phyloP scores from a whole-genome alignment of 2,888 invertebrate genomes.

The Metopia argyrocephala region DNA sequence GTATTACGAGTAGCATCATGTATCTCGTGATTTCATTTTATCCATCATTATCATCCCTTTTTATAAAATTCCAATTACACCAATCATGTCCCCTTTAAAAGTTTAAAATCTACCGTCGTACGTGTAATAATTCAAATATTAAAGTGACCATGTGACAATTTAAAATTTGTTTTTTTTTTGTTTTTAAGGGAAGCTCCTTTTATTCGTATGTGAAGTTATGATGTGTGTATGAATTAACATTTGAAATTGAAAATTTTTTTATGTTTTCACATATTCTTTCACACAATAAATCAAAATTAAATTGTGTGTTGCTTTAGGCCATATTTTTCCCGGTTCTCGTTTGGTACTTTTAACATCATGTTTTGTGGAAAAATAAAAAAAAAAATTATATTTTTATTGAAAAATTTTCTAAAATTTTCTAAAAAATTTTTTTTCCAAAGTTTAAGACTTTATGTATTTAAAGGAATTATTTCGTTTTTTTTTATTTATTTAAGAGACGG shows the following conservation, averaged over 20 bases:
- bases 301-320: constrained; percentile 60
- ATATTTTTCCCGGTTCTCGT: constrained; percentile 41
- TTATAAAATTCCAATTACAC: constrained; percentile 16
- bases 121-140: constrained; percentile 76
- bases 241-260: neutral
- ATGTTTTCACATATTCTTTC: constrained; percentile 58
- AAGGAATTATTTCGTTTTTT: constrained; percentile 29
- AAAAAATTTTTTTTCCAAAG: constrained; percentile 44
- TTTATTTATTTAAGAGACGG: too few relatives aligned
- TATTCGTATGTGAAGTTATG: neutral
- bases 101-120: constrained; percentile 53
- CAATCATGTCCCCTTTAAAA: constrained; percentile 28
- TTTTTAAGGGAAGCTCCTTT: neutral
- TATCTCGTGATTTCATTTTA: constrained; percentile 26
- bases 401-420: constrained; percentile 57
- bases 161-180: constrained; percentile 66
- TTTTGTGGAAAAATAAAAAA: constrained; percentile 16
- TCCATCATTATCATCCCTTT: constrained; percentile 47
- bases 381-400: constrained; percentile 35
- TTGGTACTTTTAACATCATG: constrained; percentile 35
- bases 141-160: constrained; percentile 77
- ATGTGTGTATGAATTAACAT: constrained; percentile 31
- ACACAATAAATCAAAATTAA: constrained; percentile 65
- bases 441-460: neutral
- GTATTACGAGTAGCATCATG: constrained; percentile 49